Evolutionary conservation across 2,797 vertebrate species (phyloP).

Genomic region (Melanotaenia pygmaea): DNA sequence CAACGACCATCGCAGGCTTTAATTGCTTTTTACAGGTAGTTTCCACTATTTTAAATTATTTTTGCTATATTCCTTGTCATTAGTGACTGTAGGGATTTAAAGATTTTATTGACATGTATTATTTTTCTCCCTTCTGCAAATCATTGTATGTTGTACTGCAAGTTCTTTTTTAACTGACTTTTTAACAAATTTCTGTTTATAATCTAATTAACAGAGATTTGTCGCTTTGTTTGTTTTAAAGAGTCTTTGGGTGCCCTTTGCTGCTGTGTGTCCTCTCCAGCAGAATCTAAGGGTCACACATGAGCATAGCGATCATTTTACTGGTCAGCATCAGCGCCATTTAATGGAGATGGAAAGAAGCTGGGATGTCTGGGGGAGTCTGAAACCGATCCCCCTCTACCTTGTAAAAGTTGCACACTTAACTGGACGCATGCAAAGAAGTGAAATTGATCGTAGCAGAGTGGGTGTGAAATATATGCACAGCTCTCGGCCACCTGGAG

Average conservation of each 20-base stretch:
- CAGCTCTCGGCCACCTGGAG: conserved; percentile 64
- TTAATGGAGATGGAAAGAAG: conserved; percentile 62
- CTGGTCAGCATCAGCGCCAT: conserved; percentile 61
- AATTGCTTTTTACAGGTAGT: background rate
- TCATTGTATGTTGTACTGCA: background rate
- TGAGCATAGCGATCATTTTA: conserved; percentile 59
- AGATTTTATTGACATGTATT: no score
- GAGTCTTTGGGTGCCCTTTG: background rate
- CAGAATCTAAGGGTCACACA: conserved; percentile 43
- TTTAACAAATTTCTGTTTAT: background rate
- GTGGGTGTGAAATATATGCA: conserved; percentile 71
- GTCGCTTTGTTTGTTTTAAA: conserved; percentile 2
- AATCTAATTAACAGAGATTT: background rate
- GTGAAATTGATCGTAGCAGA: conserved; percentile 73
- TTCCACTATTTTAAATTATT: background rate
- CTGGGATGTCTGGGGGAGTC: conserved; percentile 63
- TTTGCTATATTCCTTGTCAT: background rate
- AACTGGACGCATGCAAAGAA: conserved; percentile 67
- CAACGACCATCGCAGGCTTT: no score
- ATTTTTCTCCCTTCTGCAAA: background rate
- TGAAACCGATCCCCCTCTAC: conserved; percentile 66
- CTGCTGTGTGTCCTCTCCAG: background rate
- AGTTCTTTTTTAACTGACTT: background rate
- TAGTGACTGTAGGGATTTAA: background rate
- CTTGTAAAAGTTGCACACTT: conserved; percentile 78